A percentile compares a stretch with the other conserved stretches of the same genome.
These are phyloP conservation scores for Microplitis demolitor DNA, from an alignment of 1,140 invertebrate species.

Conservation along the genomic window DNA sequence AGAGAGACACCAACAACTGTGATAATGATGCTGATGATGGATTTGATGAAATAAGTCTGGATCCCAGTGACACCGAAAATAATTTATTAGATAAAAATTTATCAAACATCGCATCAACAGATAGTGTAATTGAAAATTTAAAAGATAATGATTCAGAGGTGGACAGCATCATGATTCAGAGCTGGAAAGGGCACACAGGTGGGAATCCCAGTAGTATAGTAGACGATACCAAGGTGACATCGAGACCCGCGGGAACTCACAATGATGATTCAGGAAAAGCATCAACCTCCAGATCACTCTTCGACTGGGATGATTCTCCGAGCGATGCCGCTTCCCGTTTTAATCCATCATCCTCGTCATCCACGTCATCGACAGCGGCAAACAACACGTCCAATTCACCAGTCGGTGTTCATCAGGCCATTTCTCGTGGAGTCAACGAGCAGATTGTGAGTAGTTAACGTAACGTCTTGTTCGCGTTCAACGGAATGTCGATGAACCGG, in stretches of 20 bases:
- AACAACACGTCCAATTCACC: constrained; percentile 27
- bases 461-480: not conserved
- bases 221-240: not conserved
- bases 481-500: constrained; percentile 21
- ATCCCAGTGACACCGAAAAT: too few relatives aligned
- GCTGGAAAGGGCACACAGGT: too few relatives aligned
- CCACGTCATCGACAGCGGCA: not conserved
- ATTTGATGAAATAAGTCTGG: too few relatives aligned
- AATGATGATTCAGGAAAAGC: constrained; percentile 43
- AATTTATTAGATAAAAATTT: too few relatives aligned
- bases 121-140: too few relatives aligned
- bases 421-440: constrained; percentile 41
- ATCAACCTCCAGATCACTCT: constrained; percentile 44
- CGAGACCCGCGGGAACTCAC: constrained; percentile 6
- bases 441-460: constrained; percentile 46
- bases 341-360: not conserved
- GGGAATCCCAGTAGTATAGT: too few relatives aligned
- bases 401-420: constrained; percentile 28
- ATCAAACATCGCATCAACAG: too few relatives aligned
- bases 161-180: too few relatives aligned
- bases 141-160: too few relatives aligned
- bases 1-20: too few relatives aligned
- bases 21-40: too few relatives aligned
- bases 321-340: constrained; percentile 14
- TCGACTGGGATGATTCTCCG: constrained; percentile 18